Evolutionary conservation across 2,113 vertebrate genomes (phyloP).

Genomic region (Phaethon lepturus): DNA sequence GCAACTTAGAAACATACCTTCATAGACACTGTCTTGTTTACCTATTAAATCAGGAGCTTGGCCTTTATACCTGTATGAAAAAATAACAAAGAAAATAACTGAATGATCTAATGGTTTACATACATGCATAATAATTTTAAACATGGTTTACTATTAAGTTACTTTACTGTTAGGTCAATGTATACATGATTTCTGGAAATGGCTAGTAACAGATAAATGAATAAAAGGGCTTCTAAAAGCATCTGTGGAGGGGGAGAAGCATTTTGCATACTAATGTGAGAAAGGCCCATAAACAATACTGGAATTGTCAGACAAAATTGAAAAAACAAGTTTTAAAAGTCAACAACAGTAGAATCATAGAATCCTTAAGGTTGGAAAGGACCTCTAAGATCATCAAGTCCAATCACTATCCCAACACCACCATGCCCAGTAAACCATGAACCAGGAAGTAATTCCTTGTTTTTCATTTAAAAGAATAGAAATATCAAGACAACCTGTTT

Average conservation of each 20-base stretch:
- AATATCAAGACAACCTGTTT: background rate
- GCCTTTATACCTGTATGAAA: slow-evolving; percentile 89
- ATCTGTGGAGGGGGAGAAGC: background rate
- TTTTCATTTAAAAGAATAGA: background rate
- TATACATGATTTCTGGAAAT: background rate
- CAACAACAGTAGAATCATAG: background rate
- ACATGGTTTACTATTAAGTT: background rate
- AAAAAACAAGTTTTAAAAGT: background rate
- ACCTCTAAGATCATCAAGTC: too few relatives aligned
- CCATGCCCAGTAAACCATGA: too few relatives aligned
- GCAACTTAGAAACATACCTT: slow-evolving; percentile 82
- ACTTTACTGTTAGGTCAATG: background rate
- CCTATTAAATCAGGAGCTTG: slow-evolving; percentile 96
- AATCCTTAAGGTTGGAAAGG: too few relatives aligned
- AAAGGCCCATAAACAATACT: background rate
- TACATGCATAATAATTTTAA: background rate
- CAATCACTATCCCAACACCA: background rate
- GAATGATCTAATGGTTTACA: background rate
- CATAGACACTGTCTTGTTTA: slow-evolving; percentile 97
- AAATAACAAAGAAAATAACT: background rate
- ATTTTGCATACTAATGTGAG: background rate
- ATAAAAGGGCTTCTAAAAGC: background rate
- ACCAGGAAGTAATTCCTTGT: background rate
- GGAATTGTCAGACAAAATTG: background rate
- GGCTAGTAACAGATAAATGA: background rate